Conservation (phyloP, 2,888 invertebrate genomes). For the Agonopterix heracliana region DNA sequence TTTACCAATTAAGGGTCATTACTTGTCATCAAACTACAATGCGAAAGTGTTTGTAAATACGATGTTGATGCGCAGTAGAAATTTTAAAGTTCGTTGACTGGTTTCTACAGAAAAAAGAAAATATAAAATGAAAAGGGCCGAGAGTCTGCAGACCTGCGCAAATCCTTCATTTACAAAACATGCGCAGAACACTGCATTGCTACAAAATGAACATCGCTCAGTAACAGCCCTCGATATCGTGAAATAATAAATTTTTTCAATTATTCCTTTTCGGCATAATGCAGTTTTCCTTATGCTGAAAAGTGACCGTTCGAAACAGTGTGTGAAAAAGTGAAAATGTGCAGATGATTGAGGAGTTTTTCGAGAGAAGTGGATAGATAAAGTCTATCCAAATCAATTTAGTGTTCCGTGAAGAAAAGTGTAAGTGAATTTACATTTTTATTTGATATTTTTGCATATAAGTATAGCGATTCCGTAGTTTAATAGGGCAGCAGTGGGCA, state of each 20-base stretch:
- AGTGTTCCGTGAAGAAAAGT: slow-evolving; percentile 7
- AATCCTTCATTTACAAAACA: slow-evolving; percentile 47
- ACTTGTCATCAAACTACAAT: slow-evolving; percentile 1
- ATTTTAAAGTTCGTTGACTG: slow-evolving; percentile 54
- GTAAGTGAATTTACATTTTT: slow-evolving; percentile 22
- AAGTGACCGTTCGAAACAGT: slow-evolving; percentile 8
- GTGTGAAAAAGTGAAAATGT: slow-evolving; percentile 34
- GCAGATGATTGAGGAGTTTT: slow-evolving; percentile 31
- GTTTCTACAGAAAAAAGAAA: slow-evolving; percentile 52
- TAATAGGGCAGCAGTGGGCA: too few species aligned
- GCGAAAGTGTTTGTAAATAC: not conserved
- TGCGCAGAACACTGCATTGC: slow-evolving; percentile 72
- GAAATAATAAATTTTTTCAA: slow-evolving; percentile 43
- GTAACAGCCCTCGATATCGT: slow-evolving; percentile 39
- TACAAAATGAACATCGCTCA: slow-evolving; percentile 65
- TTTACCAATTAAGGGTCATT: slow-evolving; percentile 21
- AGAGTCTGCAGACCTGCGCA: slow-evolving; percentile 56
- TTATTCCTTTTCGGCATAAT: slow-evolving; percentile 34
- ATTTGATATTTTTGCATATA: too few species aligned
- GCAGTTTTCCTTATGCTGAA: slow-evolving; percentile 24
- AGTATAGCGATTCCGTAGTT: too few species aligned
- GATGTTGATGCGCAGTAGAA: slow-evolving; percentile 8
- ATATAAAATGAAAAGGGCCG: slow-evolving; percentile 14
- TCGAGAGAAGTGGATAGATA: slow-evolving; percentile 4
- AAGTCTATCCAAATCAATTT: not conserved